These are phyloP conservation scores for Pollenia labialis DNA, from an alignment of 2,888 invertebrate species.

Conservation along the genomic window DNA sequence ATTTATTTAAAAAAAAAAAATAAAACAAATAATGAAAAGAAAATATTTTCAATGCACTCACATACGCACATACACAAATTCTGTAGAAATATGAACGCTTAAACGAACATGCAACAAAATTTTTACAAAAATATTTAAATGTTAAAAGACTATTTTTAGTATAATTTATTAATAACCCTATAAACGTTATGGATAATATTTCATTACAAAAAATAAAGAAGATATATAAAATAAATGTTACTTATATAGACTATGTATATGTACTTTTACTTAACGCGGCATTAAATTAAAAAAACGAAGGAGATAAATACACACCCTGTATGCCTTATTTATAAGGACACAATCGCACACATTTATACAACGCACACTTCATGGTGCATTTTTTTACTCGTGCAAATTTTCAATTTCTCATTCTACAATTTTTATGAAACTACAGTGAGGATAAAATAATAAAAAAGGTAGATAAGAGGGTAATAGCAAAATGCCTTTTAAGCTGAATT, in stretches of 20 bases:
- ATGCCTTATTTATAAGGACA: background rate
- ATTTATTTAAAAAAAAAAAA: conserved; percentile 23
- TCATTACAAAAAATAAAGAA: background rate
- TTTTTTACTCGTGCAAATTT: too few relatives aligned
- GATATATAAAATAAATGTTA: conserved; percentile 4
- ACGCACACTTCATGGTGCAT: background rate
- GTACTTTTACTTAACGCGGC: background rate
- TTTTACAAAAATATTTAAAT: conserved; percentile 22
- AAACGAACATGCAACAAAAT: background rate
- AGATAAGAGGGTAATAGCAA: too few relatives aligned
- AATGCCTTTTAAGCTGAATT: too few relatives aligned
- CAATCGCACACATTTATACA: background rate
- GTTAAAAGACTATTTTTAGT: conserved; percentile 8
- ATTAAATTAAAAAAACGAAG: background rate
- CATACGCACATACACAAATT: background rate
- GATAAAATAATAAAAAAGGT: too few relatives aligned
- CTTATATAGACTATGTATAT: background rate
- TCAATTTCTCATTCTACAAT: too few relatives aligned
- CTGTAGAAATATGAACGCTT: background rate
- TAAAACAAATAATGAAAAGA: conserved; percentile 32
- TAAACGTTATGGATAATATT: conserved; percentile 35
- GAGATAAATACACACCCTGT: conserved; percentile 24
- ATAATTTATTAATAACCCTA: conserved; percentile 50
- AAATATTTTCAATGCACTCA: conserved; percentile 36
- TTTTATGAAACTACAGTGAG: too few relatives aligned